Evolutionary conservation across 2,888 invertebrate species (phyloP).

Genomic region (Heliconius erato): DNA sequence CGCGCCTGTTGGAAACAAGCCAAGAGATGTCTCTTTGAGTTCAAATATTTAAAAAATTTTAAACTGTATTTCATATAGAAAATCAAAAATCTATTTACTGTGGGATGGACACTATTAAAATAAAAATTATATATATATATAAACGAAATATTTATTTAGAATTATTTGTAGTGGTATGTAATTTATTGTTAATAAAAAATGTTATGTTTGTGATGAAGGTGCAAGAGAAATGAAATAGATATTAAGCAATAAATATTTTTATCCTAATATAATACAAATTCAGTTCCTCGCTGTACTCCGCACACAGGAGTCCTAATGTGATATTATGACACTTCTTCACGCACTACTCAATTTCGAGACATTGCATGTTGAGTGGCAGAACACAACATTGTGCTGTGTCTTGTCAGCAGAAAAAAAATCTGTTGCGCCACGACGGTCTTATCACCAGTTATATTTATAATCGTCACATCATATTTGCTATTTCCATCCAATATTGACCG

Average conservation of each 20-base stretch:
- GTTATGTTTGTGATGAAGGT: neutral
- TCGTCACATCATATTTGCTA: too few species aligned
- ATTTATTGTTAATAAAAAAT: neutral
- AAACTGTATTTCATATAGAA: neutral
- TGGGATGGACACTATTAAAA: neutral
- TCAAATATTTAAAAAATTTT: neutral
- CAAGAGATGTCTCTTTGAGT: neutral
- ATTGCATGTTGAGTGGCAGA: too few species aligned
- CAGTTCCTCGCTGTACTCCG: too few species aligned
- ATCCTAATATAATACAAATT: too few species aligned
- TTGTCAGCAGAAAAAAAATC: too few species aligned
- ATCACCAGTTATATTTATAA: too few species aligned
- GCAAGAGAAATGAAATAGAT: neutral
- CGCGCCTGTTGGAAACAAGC: too few species aligned
- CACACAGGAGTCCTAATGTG: too few species aligned
- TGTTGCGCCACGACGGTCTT: too few species aligned
- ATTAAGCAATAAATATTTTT: neutral
- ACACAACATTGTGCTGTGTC: too few species aligned
- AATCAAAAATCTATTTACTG: neutral
- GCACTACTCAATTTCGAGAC: too few species aligned
- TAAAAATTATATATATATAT: conserved; percentile 14
- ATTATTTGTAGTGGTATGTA: neutral
- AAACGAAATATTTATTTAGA: neutral
- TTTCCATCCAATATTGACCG: neutral
- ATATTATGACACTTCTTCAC: too few species aligned